phyloP scores from a whole-genome alignment of 2,888 invertebrate species.

The Thymelicus lineola region DNA sequence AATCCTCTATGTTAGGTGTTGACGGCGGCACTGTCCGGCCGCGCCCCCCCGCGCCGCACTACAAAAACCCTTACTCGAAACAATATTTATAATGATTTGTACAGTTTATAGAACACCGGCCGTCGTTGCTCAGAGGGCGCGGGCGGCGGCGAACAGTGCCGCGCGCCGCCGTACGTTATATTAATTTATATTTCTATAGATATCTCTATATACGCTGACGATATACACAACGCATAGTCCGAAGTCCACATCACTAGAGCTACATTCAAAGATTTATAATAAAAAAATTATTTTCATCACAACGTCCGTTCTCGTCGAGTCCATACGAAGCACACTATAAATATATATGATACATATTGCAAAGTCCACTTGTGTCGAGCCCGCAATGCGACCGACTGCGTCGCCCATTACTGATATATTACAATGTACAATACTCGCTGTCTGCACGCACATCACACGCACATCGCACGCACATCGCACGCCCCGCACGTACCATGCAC shows the following conservation, averaged over 20 bases:
- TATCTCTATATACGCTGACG: slow-evolving; percentile 68
- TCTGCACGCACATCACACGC: not conserved
- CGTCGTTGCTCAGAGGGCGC: slow-evolving; percentile 12
- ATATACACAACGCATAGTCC: slow-evolving; percentile 66
- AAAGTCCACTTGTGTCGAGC: slow-evolving; percentile 20
- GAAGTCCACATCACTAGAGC: slow-evolving; percentile 55
- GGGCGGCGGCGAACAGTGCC: slow-evolving; percentile 52
- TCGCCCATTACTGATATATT: too few relatives aligned
- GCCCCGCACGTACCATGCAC: not conserved
- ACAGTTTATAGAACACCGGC: not conserved
- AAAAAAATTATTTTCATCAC: slow-evolving; percentile 49
- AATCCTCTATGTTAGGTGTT: slow-evolving; percentile 55
- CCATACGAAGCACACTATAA: slow-evolving; percentile 53
- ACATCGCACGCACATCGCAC: slow-evolving; percentile 6
- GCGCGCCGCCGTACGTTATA: slow-evolving; percentile 53
- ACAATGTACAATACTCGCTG: too few relatives aligned
- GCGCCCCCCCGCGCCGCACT: not conserved
- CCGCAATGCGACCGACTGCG: slow-evolving; percentile 1
- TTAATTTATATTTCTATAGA: slow-evolving; percentile 60
- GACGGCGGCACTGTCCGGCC: slow-evolving; percentile 58
- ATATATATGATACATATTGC: slow-evolving; percentile 42
- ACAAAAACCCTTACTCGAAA: slow-evolving; percentile 21
- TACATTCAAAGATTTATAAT: slow-evolving; percentile 58
- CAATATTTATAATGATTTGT: slow-evolving; percentile 24
- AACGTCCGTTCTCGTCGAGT: slow-evolving; percentile 65